phyloP scores from a whole-genome alignment of 2,888 invertebrate genomes.

The Hirtodrosophila cameraria region DNA sequence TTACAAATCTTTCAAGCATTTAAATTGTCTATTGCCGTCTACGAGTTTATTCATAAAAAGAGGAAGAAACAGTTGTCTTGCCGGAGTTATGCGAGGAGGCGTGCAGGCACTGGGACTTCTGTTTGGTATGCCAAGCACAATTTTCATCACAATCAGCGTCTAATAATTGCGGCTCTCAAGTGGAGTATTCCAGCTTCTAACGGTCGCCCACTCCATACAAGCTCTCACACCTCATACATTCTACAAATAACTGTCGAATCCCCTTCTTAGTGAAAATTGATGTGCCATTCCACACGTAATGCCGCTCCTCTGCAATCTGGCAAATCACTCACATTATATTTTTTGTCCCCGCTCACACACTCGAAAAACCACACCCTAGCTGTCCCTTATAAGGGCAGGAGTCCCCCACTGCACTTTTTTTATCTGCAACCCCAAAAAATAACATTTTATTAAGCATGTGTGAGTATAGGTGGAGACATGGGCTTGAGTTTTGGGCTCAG shows the following conservation, averaged over 20 bases:
- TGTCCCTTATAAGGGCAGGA: conserved; percentile 1
- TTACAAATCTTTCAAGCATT: conserved; percentile 61
- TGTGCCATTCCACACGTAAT: conserved; percentile 44
- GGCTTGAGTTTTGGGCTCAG: conserved; percentile 1
- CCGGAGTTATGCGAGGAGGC: neutral
- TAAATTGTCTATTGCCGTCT: conserved; percentile 39
- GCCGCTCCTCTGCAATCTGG: conserved; percentile 12
- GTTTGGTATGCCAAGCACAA: conserved; percentile 39
- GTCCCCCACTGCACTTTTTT: conserved; percentile 20
- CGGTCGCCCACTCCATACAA: neutral
- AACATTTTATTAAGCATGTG: neutral
- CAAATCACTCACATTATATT: conserved; percentile 44
- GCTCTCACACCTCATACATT: neutral
- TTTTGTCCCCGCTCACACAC: neutral
- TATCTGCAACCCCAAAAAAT: conserved; percentile 20
- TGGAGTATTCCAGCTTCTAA: conserved; percentile 6
- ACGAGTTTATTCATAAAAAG: conserved; percentile 5
- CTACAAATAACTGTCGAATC: neutral
- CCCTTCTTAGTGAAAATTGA: conserved; percentile 26
- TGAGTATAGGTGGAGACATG: no score
- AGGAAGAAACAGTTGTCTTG: conserved; percentile 15
- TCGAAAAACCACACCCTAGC: conserved; percentile 26
- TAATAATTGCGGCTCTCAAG: conserved; percentile 24
- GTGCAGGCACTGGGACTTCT: neutral
- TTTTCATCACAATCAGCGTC: conserved; percentile 39